phyloP scores from a whole-genome alignment of 2,113 vertebrate species.

The Poicephalus meyeri region DNA sequence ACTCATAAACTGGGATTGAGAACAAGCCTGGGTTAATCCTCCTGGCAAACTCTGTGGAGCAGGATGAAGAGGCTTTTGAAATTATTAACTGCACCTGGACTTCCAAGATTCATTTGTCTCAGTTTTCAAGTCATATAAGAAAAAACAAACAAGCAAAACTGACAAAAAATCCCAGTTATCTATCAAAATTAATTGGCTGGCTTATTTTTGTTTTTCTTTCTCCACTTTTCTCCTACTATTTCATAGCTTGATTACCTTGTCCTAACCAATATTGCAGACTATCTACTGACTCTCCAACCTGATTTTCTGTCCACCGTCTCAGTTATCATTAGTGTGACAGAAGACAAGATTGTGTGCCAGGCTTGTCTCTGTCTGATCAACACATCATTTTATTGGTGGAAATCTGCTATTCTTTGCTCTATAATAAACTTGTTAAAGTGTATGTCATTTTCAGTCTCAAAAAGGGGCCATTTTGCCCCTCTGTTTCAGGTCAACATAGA shows the following conservation, averaged over 20 bases:
- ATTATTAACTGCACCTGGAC: not conserved
- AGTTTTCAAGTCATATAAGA: not conserved
- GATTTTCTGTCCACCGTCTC: not conserved
- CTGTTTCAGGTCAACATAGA: not conserved
- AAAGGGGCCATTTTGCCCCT: not conserved
- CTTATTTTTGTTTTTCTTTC: not conserved
- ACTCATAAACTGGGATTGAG: no score
- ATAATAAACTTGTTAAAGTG: not conserved
- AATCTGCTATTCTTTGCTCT: not conserved
- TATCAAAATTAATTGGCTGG: not conserved
- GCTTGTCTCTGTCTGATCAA: not conserved
- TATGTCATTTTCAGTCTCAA: not conserved
- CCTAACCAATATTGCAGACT: not conserved
- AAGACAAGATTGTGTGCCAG: not conserved
- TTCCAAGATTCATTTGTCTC: not conserved
- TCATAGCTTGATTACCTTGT: not conserved
- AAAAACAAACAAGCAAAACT: not conserved
- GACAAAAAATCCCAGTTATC: not conserved
- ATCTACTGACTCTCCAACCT: not conserved
- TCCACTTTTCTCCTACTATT: not conserved
- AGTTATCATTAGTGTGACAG: not conserved
- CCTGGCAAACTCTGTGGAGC: no score
- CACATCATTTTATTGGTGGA: not conserved
- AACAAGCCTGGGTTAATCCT: no score
- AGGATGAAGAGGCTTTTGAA: no score